Conservation (phyloP, 2,797 vertebrate species). For the Lacerta bilineata region DNA sequence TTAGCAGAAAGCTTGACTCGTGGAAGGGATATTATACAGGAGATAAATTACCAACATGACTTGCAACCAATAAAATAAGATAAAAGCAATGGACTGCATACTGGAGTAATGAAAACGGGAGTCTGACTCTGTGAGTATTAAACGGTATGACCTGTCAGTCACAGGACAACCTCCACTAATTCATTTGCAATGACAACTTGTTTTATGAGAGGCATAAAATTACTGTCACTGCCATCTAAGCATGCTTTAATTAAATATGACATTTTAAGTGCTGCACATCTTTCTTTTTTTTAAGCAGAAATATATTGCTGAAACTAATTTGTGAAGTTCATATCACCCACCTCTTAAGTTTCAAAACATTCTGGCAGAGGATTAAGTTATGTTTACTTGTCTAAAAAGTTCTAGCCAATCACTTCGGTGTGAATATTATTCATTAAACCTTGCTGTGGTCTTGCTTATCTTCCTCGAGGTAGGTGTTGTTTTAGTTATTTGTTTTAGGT, state of each 20-base stretch:
- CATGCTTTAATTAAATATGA: constrained; percentile 70
- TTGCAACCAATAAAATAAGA: constrained; percentile 68
- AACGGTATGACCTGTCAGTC: constrained; percentile 73
- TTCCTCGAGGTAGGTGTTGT: constrained; percentile 27
- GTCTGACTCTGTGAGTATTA: constrained; percentile 75
- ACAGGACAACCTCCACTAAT: constrained; percentile 68
- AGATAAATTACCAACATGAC: constrained; percentile 60
- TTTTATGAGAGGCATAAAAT: constrained; percentile 65
- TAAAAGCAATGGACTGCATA: constrained; percentile 64
- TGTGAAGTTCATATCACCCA: constrained; percentile 58
- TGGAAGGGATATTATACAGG: constrained; percentile 52
- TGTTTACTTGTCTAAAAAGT: constrained; percentile 29
- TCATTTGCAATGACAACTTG: constrained; percentile 70
- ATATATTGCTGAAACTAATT: constrained; percentile 55
- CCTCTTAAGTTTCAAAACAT: constrained; percentile 45
- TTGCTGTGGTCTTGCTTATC: constrained; percentile 38
- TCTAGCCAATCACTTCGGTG: constrained; percentile 22
- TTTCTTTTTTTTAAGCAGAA: constrained; percentile 64
- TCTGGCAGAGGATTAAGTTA: constrained; percentile 42
- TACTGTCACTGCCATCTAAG: constrained; percentile 59
- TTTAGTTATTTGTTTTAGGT: constrained; percentile 17
- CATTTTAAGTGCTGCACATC: constrained; percentile 71
- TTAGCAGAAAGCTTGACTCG: constrained; percentile 52
- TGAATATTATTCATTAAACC: constrained; percentile 68
- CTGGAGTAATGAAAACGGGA: constrained; percentile 49